These are phyloP conservation scores for Tethya wilhelma DNA, from an alignment of 37 sponge, comb jelly and placozoan species.

Conservation along the genomic window DNA sequence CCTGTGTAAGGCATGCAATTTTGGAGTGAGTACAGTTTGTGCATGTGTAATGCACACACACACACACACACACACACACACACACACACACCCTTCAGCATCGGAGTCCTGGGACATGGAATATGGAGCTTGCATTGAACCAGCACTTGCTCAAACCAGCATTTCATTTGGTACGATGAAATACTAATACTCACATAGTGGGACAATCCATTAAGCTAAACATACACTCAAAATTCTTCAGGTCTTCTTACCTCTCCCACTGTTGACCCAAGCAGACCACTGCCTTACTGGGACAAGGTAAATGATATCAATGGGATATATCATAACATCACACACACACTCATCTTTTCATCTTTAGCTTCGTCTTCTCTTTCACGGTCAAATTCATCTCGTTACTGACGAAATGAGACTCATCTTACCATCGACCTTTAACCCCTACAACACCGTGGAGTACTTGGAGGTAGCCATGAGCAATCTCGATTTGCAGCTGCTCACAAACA, in stretches of 20 bases:
- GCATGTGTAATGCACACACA: too few relatives aligned
- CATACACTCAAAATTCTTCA: neutral
- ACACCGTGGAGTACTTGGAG: constrained; percentile 80
- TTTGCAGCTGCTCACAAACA: constrained; percentile 31
- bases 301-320: neutral
- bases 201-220: neutral
- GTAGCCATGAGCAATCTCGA: constrained; percentile 36
- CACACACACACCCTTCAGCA: constrained; percentile 26
- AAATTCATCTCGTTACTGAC: constrained; percentile 44
- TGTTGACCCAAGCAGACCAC: constrained; percentile 84
- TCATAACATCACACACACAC: constrained; percentile 1
- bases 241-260: constrained; percentile 73
- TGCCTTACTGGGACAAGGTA: constrained; percentile 97
- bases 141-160: constrained; percentile 77
- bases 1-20: too few relatives aligned
- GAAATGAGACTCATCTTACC: constrained; percentile 45
- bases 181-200: neutral
- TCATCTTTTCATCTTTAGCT: constrained; percentile 31
- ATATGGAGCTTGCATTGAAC: constrained; percentile 81
- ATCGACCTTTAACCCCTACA: constrained; percentile 88
- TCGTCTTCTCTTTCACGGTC: constrained; percentile 81
- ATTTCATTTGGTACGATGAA: constrained; percentile 64
- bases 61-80: too few relatives aligned
- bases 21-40: too few relatives aligned
- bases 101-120: constrained; percentile 28